A percentile compares a stretch with the other conserved stretches of the same genome.
Evolutionary conservation across 1,140 invertebrate species (phyloP).

Genomic region (Tetragnatha versicolor): DNA sequence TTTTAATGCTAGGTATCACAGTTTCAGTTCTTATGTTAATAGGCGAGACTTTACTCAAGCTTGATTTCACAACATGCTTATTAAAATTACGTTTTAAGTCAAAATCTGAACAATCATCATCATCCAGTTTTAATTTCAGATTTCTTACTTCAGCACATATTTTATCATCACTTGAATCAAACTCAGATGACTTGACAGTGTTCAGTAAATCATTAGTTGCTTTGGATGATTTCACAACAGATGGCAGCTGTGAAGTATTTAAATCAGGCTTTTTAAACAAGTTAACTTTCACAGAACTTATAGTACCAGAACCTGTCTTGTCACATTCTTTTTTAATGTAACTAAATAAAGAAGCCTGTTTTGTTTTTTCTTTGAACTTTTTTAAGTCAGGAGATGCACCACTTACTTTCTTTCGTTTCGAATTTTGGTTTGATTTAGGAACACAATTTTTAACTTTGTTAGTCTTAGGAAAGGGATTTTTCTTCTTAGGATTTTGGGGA

Average conservation of each 20-base stretch:
- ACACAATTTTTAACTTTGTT: background rate
- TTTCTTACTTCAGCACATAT: slow-evolving; percentile 11
- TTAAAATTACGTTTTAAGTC: background rate
- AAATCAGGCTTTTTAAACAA: background rate
- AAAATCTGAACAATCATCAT: too few relatives aligned
- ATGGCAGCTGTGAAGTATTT: background rate
- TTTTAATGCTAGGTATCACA: too few relatives aligned
- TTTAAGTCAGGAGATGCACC: slow-evolving; percentile 30
- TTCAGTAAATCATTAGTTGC: background rate
- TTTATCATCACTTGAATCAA: background rate
- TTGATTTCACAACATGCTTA: too few relatives aligned
- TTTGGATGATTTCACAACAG: background rate
- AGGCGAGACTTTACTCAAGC: too few relatives aligned
- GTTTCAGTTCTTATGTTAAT: too few relatives aligned
- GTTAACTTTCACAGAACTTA: slow-evolving; percentile 1
- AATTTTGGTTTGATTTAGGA: background rate
- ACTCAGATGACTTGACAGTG: background rate
- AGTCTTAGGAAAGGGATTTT: background rate
- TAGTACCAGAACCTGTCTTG: background rate
- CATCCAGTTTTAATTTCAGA: background rate
- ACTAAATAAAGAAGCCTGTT: slow-evolving; percentile 35
- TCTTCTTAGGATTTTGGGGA: background rate
- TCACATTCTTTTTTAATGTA: slow-evolving; percentile 10
- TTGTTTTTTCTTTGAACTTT: slow-evolving; percentile 31
- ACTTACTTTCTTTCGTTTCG: slow-evolving; percentile 34